Base-by-base conservation (phyloP, 2,888 invertebrate species). In the Microctonus hyperodae region DNA sequence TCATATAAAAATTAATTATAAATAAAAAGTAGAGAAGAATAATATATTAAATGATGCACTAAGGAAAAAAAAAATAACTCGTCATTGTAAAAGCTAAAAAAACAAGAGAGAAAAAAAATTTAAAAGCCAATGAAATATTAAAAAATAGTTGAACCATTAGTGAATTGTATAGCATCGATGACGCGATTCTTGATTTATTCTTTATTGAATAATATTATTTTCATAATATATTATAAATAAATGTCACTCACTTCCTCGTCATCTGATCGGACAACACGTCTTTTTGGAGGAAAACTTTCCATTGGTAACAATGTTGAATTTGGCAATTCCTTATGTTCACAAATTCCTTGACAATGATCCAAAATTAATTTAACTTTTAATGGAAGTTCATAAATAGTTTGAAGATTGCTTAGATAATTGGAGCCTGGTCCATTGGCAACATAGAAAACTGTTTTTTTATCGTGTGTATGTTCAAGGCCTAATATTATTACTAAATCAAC, bases 391-490 rank as follows among this genome's bases (percentile, higher is more conserved):
- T 69, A 71, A 40, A 79, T 64, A 2, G 64, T 62, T 9, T 33
- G 65, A 10, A 71, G 72, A 2, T 72, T 68, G 1, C 44, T 50
- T 33, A 81, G 59, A 4, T 51, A 35, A 16, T 60, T 69, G 1
- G 71, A 67, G 20, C 74, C 73, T 1, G 78, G 76, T n/a, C 81
- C 81, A 57, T 71, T 64, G 0, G 76, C 77, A 51, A 74, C 72
- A n/a, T 75, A 74, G 11, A 77, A 74, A 13, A 75, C 69, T 0
- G 63, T 60, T 9, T 69, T 59, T 20, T 58, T 48, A 4, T 61
- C 64, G 13, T 59, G 57, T 0, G 74, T 20, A 67, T 55, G 76
- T 77, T n/a, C 44, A 44, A 63, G 64, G 53, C 73, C 74, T 1
- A 68, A 53, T 16, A 70, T 57, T 11, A 81, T 69, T 22, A 79